Percentiles rank a stretch among this genome's conserved stretches.
Conservation (phyloP, 2,797 vertebrate genomes). For the Gorsachius magnificus region DNA sequence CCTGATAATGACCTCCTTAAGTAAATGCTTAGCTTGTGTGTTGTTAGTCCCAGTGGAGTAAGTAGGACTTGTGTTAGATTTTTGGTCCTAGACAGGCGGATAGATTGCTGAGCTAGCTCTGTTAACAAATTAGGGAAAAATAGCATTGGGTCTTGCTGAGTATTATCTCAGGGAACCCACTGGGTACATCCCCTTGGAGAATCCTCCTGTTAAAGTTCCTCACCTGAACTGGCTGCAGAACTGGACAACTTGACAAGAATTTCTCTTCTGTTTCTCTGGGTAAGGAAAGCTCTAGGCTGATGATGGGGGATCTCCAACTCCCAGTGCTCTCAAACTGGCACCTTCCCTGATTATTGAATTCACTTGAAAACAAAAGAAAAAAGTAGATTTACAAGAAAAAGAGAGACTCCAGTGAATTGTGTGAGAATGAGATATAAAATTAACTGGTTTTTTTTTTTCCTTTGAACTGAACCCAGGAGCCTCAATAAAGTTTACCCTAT, state of each 20-base stretch:
- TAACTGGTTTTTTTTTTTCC: not conserved
- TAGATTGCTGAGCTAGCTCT: constrained; percentile 32
- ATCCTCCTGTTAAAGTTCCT: not conserved
- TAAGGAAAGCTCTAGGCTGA: not conserved
- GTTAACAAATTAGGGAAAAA: not conserved
- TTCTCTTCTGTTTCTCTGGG: not conserved
- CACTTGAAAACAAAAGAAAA: constrained; percentile 67
- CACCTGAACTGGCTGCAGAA: constrained; percentile 1
- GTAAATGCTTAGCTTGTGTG: not conserved
- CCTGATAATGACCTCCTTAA: not conserved
- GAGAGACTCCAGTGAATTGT: constrained; percentile 44
- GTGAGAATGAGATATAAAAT: constrained; percentile 53
- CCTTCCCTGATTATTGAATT: constrained; percentile 24
- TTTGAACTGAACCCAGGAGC: constrained; percentile 66
- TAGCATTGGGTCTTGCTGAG: not conserved
- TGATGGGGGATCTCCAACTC: not conserved
- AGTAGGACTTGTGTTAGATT: not conserved
- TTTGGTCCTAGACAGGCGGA: not conserved
- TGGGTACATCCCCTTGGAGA: constrained; percentile 23
- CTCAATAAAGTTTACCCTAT: constrained; percentile 64
- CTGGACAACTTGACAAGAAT: not conserved
- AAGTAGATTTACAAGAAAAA: constrained; percentile 68
- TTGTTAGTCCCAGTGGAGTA: not conserved
- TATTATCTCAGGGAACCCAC: not conserved
- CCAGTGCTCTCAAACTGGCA: constrained; percentile 22